Base-by-base conservation (phyloP, 2,113 vertebrate genomes). In the Mugil cephalus region DNA sequence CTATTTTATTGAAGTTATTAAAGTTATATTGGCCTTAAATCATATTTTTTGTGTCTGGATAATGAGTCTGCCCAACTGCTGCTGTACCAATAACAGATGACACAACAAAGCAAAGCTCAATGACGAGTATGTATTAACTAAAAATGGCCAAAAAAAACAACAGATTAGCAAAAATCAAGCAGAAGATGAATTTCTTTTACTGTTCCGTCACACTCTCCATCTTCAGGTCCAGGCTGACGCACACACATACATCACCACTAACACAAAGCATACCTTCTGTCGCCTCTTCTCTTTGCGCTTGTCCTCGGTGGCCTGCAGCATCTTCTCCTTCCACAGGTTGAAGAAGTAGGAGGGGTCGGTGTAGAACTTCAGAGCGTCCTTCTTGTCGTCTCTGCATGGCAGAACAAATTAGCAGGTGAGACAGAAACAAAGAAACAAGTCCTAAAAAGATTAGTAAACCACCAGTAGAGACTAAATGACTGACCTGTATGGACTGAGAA, bases 321-420 rank as follows among this genome's bases (percentile, higher is more conserved):
- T 97, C 85, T 98, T 98, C 92, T 98, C 96, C 71, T 97, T 98
- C 96, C 96, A 98, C 69, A 98, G 90, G 89, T 94, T 97, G 82
- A 98, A 98, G 94, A 98, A 98, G 89, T 98, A 98, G 0, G 96
- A 98, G 1, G 96, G 95, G 79, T 97, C 96, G 0, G 96, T 97
- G 91, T 98, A 98, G 91, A 98, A 98, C 82, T 97, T 97, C 77
- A 98, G 88, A 0, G 96, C 96, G 0, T 98, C 96, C 80, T 96
- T 98, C 90, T 96, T 96, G 84, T 98, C 96, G 3, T 98, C 96
- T 81, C 96, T 98, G 77, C 0, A 45, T 0, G 40, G 46, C 67
- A 1, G 21, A 34, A 19, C 0, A 10, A 13, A 42, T 9, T 1
- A 43, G n/a, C 3, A 38, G 14, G 36, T 38, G 10, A 24, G 18